Percentiles rank a stretch among this genome's conserved stretches.
Evolutionary conservation across 2,888 invertebrate species (phyloP).

Genomic region (Lycia hirtaria): DNA sequence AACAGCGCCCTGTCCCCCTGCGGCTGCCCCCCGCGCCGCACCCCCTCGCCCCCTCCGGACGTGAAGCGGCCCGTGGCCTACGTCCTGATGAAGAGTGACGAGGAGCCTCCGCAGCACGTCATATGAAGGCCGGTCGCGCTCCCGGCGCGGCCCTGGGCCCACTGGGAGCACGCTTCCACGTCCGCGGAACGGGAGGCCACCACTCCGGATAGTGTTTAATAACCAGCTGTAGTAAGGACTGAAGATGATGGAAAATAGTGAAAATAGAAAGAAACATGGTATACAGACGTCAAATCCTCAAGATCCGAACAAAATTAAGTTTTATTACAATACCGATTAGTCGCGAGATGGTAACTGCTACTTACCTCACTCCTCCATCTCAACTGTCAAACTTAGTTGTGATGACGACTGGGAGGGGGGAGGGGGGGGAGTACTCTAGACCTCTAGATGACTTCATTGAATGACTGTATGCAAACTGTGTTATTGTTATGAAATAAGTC

Average conservation of each 20-base stretch:
- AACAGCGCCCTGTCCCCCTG: slow-evolving; percentile 77
- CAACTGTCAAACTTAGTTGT: too few species aligned
- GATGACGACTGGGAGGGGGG: too few species aligned
- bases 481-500: too few species aligned
- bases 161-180: slow-evolving; percentile 82
- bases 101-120: slow-evolving; percentile 87
- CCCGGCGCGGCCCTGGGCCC: slow-evolving; percentile 87
- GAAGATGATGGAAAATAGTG: background rate
- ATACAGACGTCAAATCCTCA: too few species aligned
- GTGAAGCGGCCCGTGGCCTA: slow-evolving; percentile 86
- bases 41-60: slow-evolving; percentile 76
- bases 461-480: too few species aligned
- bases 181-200: slow-evolving; percentile 70
- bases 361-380: too few species aligned
- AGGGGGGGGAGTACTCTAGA: too few species aligned
- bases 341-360: too few species aligned
- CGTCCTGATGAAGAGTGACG: slow-evolving; percentile 87
- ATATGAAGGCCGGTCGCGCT: slow-evolving; percentile 95
- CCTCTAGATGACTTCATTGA: too few species aligned
- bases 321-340: too few species aligned
- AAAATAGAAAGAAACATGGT: too few species aligned
- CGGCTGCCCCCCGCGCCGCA: slow-evolving; percentile 76
- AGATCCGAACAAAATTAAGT: too few species aligned
- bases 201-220: slow-evolving; percentile 78
- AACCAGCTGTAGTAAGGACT: background rate